Conservation (phyloP, 2,113 vertebrate genomes). For the Callithrix jacchus region DNA sequence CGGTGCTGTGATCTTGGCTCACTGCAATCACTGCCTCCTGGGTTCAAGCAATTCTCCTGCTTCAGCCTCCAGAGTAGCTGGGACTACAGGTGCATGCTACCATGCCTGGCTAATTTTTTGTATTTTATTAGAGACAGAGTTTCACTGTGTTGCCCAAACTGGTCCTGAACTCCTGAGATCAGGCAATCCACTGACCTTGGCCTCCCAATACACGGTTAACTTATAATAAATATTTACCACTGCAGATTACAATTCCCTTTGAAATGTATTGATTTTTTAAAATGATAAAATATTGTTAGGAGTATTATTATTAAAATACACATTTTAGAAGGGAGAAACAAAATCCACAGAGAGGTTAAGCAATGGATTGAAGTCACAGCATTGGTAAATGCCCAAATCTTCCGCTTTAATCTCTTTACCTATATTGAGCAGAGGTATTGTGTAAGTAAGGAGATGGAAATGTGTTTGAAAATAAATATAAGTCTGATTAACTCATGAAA, state of each 20-base stretch:
- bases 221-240: neutral
- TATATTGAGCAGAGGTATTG: neutral
- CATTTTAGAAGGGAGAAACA: neutral
- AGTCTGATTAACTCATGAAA: conserved; percentile 34
- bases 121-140: no score
- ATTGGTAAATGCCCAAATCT: neutral
- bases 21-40: no score
- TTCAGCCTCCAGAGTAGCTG: no score
- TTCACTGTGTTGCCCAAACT: no score
- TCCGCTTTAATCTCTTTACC: neutral
- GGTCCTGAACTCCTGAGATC: no score
- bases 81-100: no score
- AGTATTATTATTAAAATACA: neutral
- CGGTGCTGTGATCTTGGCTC: no score
- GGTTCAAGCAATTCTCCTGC: no score
- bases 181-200: no score
- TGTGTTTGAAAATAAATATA: conserved; percentile 35
- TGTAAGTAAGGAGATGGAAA: neutral
- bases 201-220: neutral
- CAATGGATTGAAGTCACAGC: neutral
- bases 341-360: neutral
- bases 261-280: neutral
- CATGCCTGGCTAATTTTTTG: no score
- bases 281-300: neutral
- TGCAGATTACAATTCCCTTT: neutral